These are phyloP conservation scores for Ursus arctos DNA, from an alignment of 2,113 vertebrate species.

Conservation along the genomic window DNA sequence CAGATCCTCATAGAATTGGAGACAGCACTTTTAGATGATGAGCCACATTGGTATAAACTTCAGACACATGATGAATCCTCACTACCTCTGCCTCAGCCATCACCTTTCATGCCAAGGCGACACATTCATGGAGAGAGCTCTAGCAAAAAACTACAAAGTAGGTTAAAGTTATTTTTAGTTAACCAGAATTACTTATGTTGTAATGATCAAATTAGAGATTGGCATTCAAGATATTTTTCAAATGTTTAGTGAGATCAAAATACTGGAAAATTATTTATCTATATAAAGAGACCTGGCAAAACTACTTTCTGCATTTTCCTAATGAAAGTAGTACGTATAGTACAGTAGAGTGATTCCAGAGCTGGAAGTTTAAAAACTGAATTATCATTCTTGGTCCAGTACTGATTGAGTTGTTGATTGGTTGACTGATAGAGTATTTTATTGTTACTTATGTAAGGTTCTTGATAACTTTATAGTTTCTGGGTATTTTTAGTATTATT, in stretches of 20 bases:
- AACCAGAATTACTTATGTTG: neutral
- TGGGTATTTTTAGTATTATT: conserved; percentile 5
- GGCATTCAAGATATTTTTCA: neutral
- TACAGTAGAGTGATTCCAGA: neutral
- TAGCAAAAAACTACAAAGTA: conserved; percentile 99
- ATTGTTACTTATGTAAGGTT: neutral
- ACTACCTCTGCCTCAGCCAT: conserved; percentile 98
- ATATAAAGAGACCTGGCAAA: neutral
- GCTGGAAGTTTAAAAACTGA: neutral
- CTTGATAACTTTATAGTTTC: neutral
- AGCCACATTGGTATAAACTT: conserved; percentile 98
- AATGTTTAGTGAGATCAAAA: conserved; percentile 5
- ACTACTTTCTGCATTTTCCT: neutral
- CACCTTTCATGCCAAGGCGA: conserved; percentile 97
- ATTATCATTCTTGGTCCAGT: neutral
- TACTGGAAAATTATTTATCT: neutral
- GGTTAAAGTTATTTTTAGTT: conserved; percentile 80
- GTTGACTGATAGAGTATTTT: neutral
- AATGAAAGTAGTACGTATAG: neutral
- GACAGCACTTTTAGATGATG: conserved; percentile 97
- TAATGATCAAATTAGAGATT: neutral
- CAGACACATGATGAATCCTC: conserved; percentile 98
- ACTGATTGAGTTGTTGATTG: neutral
- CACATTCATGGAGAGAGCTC: conserved; percentile 95
- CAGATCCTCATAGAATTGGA: conserved; percentile 99